phyloP scores from a whole-genome alignment of 2,888 invertebrate species.

The Troglohyphantes excavatus region DNA sequence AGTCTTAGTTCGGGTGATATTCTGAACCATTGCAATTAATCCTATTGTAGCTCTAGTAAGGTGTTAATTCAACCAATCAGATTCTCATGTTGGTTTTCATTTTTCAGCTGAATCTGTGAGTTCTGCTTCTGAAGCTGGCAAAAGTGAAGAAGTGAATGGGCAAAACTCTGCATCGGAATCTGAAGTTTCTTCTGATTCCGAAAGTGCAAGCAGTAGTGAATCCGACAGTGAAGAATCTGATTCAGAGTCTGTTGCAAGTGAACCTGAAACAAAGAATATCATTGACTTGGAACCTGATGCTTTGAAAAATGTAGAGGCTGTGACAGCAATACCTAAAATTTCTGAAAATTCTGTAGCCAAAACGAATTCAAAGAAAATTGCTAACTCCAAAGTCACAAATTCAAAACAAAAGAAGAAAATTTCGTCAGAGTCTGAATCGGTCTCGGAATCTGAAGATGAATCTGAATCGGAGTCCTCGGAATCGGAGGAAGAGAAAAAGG shows the following conservation, averaged over 20 bases:
- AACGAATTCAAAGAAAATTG: conserved; percentile 17
- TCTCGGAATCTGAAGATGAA: conserved; percentile 49
- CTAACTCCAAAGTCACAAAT: conserved; percentile 26
- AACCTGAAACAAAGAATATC: conserved; percentile 33
- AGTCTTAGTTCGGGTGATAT: too few species aligned
- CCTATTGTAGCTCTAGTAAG: too few species aligned
- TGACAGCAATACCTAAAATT: not conserved
- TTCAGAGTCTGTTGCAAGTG: conserved; percentile 59
- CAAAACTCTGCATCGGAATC: conserved; percentile 77
- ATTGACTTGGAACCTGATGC: conserved; percentile 34
- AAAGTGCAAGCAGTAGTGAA: conserved; percentile 80
- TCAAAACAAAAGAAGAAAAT: conserved; percentile 43
- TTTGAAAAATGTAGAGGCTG: conserved; percentile 2
- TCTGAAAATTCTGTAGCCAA: conserved; percentile 36
- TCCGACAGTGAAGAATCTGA: conserved; percentile 81
- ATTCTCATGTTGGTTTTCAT: too few species aligned
- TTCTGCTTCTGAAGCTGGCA: conserved; percentile 80
- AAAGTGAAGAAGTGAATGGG: conserved; percentile 80
- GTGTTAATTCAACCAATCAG: too few species aligned
- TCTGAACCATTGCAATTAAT: too few species aligned
- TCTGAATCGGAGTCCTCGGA: conserved; percentile 47
- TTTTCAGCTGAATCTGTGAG: conserved; percentile 77
- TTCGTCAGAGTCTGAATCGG: conserved; percentile 55
- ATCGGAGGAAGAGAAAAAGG: conserved; percentile 77
- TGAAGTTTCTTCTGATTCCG: conserved; percentile 79